These are phyloP conservation scores for Phenganax subtilis DNA, from an alignment of 92 coral and sea anemone genomes.

Conservation along the genomic window DNA sequence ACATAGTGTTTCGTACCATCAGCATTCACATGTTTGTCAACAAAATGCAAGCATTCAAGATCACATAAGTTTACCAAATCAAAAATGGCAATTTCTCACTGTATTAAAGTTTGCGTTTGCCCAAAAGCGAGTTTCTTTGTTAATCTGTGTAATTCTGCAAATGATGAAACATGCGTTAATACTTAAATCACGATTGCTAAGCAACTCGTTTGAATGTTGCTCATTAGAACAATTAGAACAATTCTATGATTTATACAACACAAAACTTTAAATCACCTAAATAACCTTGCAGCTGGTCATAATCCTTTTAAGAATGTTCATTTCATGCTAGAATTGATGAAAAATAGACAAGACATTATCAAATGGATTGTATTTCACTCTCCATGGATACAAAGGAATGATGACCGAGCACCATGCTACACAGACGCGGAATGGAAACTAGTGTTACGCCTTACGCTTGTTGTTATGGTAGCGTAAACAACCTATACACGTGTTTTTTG, in stretches of 20 bases:
- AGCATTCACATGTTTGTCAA: neutral
- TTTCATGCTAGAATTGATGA: neutral
- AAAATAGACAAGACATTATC: neutral
- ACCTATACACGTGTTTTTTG: neutral
- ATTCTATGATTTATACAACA: neutral
- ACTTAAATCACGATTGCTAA: neutral
- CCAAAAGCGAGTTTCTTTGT: neutral
- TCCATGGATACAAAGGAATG: constrained; percentile 6
- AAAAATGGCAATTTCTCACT: neutral
- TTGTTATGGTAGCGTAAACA: neutral
- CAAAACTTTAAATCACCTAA: neutral
- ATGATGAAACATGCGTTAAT: neutral
- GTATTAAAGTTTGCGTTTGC: no score
- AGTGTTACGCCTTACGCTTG: neutral
- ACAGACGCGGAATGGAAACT: neutral
- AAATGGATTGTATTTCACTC: no score
- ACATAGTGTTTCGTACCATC: neutral
- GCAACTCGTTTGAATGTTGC: neutral
- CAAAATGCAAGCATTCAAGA: neutral
- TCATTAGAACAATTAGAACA: neutral
- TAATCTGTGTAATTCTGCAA: neutral
- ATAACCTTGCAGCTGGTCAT: neutral
- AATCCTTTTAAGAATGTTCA: neutral
- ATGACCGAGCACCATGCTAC: constrained; percentile 9
- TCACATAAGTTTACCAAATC: neutral